Conservation (phyloP, 2,888 invertebrate genomes). For the Clepsis dumicolana region DNA sequence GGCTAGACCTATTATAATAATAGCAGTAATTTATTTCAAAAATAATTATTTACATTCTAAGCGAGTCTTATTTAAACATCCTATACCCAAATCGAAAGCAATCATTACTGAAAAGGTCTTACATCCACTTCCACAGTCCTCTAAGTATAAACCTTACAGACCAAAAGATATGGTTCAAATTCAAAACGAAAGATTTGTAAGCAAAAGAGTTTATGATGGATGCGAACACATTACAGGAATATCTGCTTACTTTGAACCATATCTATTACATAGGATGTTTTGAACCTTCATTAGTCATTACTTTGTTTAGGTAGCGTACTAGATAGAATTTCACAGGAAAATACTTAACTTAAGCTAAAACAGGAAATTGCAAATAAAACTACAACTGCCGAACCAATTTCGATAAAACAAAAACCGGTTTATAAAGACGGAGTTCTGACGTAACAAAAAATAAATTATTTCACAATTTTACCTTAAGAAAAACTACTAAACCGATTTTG, state of each 20-base stretch:
- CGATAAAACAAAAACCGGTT: too few species aligned
- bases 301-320: background rate
- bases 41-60: background rate
- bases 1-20: too few species aligned
- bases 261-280: constrained; percentile 30
- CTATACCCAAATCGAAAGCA: background rate
- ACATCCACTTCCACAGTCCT: background rate
- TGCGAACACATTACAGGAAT: constrained; percentile 12
- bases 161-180: background rate
- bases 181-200: background rate
- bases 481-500: too few species aligned
- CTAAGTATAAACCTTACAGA: background rate
- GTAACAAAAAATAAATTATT: too few species aligned
- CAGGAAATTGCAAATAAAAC: too few species aligned
- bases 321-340: too few species aligned
- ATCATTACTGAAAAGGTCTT: background rate
- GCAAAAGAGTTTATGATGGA: constrained; percentile 19
- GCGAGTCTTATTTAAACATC: background rate
- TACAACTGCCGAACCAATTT: too few species aligned
- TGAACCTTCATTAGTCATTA: background rate
- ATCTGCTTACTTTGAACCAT: constrained; percentile 10
- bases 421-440: too few species aligned
- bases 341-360: too few species aligned
- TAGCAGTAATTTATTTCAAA: too few species aligned
- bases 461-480: too few species aligned